Evolutionary conservation across 2,113 vertebrate genomes (phyloP), one percentile per base, ranked within the genome.

Genomic region (Ictidomys tridecemlineatus): DNA sequence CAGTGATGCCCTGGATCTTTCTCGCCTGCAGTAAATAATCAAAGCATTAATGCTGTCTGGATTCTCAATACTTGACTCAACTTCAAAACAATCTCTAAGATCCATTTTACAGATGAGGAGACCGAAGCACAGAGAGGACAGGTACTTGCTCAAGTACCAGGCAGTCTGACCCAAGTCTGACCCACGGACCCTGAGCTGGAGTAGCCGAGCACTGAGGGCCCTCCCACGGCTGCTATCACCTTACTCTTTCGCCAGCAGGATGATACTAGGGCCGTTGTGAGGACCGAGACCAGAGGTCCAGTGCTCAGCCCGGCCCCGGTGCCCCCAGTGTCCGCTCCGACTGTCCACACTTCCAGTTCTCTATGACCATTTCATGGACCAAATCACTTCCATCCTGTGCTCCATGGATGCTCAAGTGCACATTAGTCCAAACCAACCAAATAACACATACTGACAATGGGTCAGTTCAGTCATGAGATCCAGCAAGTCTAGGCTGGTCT

Each of bases 391-490:
- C 93, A 88, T 96, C 70, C 20, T 87, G 70, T 88, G 77, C 53
- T 89, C 32, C 89, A 61, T 88, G 93, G 97, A 94, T 94, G 87
- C 93, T 76, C 20, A 26, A 61, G 51, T 30, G 5, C 72, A 61
- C 20, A 79, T 90, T 84, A 96, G 76, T 85, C 22, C 67, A 87
- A 93, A n/a, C 53, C 86, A 89, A 84, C 90, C 20, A 8, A 90
- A 85, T 93, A 88, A 95, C 87, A 96, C 73, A 53, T 61, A 92
- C 90, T 24, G 83, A 95, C 96, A 96, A 63, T 0, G 45, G 90
- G 65, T 88, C 72, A 45, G 90, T 96, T 97, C 74, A 94, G 72
- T 67, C 74, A 88, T 90, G 76, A 97, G 84, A 88, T 39, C 85
- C 72, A 90, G 70, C 72, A 72, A 70, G 79, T 72, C 32, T 83